Evolutionary conservation across 2,113 vertebrate genomes (phyloP), one percentile per base, ranked within the genome.

Genomic region (Porphyrio hochstetteri): DNA sequence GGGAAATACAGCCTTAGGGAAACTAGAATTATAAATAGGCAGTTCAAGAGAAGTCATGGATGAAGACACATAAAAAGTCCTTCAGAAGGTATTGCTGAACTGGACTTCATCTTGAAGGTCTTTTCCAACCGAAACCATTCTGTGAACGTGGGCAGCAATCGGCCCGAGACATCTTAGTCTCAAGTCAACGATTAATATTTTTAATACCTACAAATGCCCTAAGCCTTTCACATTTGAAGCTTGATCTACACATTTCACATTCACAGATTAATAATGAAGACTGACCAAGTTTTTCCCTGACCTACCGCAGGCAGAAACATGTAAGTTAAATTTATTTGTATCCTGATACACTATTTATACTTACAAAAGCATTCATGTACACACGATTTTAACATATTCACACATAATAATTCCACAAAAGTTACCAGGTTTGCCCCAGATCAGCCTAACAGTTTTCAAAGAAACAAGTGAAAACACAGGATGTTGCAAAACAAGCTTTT

Each of bases 111-210:
- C 44, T 46, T 46, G 44, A 46, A 46, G 44, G 17, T 46, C 44
- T 46, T 46, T 46, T 46, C 44, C 17, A 18, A 18, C 44, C 17
- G 17, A 46, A 46, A 46, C 44, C 44, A 46, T 46, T 46, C 44
- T 46, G 44, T 46, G 44, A 46, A 57, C 11, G 14, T 7, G 15
- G 63, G 61, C 57, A 95, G 84, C 67, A 50, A 91, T 94, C 91
- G 85, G 57, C 64, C 46, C 38, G 74, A 76, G 75, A 74, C 21
- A 82, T 67, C 85, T 86, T 63, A 67, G 31, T 83, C 57, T 50
- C 50, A 67, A n/a, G 68, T 93, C 85, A 96, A 93, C 92, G 46
- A 96, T 93, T 91, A 93, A 67, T 91, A 64, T 8, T 71, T 63
- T 78, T 75, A 33, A 63, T 82, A 46, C 16, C 36, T 59, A 17